phyloP scores from a whole-genome alignment of 2,888 invertebrate genomes.

The Standfussiana lucernea region DNA sequence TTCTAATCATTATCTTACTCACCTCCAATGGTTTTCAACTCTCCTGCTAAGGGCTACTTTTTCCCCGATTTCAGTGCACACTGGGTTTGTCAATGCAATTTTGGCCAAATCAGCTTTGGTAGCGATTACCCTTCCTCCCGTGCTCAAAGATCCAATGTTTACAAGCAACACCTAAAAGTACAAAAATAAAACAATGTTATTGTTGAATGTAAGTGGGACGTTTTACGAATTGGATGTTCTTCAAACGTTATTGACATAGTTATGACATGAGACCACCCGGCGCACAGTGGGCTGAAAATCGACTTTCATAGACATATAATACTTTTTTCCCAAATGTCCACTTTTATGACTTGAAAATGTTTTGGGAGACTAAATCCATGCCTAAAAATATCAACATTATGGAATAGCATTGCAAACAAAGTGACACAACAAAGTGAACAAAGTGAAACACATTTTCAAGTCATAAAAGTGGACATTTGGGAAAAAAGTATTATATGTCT shows the following conservation, averaged over 20 bases:
- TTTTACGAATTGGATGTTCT: not conserved
- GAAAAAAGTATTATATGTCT: too few relatives aligned
- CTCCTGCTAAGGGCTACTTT: constrained; percentile 99
- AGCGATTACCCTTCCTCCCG: constrained; percentile 98
- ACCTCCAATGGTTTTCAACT: constrained; percentile 99
- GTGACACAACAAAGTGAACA: too few relatives aligned
- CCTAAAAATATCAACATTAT: too few relatives aligned
- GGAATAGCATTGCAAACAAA: too few relatives aligned
- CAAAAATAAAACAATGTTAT: not conserved
- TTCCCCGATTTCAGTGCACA: constrained; percentile 99
- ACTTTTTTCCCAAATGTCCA: too few relatives aligned
- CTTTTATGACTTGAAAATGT: too few relatives aligned
- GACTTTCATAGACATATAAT: too few relatives aligned
- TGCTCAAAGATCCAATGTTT: constrained; percentile 99
- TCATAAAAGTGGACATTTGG: too few relatives aligned
- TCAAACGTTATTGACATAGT: not conserved
- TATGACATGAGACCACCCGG: too few relatives aligned
- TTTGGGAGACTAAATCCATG: too few relatives aligned
- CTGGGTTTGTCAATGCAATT: constrained; percentile 98
- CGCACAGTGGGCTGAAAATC: too few relatives aligned
- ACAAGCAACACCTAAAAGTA: constrained; percentile 95
- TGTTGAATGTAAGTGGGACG: not conserved
- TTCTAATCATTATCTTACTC: constrained; percentile 68
- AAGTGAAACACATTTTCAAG: too few relatives aligned
- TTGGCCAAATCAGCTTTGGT: constrained; percentile 99